These are phyloP conservation scores for Sinohyriopsis cumingii DNA, from an alignment of 2,888 invertebrate genomes.

Conservation along the genomic window DNA sequence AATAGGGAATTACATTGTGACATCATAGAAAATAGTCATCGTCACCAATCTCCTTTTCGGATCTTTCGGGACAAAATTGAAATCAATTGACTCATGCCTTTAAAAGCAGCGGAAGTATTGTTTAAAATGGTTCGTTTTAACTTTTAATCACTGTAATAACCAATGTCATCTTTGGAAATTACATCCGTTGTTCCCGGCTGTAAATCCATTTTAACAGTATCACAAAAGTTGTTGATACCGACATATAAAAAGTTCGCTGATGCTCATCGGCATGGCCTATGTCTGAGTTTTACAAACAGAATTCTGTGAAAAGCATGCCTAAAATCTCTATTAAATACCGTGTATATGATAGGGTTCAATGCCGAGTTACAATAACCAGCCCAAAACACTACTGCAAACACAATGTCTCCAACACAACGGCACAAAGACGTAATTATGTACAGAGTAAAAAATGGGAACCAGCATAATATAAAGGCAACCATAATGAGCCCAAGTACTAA, in stretches of 20 bases:
- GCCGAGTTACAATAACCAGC: slow-evolving; percentile 97
- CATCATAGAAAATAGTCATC: too few species aligned
- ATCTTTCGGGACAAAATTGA: too few species aligned
- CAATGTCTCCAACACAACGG: slow-evolving; percentile 60
- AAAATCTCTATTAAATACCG: slow-evolving; percentile 98
- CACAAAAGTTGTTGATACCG: too few species aligned
- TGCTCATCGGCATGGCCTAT: background rate
- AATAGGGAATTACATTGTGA: too few species aligned
- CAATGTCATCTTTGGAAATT: too few species aligned
- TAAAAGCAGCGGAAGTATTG: too few species aligned
- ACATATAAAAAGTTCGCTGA: background rate
- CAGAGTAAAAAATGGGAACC: slow-evolving; percentile 94
- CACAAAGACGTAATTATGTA: slow-evolving; percentile 72
- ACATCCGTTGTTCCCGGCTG: too few species aligned
- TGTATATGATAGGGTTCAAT: slow-evolving; percentile 92
- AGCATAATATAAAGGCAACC: slow-evolving; percentile 98
- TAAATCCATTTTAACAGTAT: too few species aligned
- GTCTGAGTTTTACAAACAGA: slow-evolving; percentile 75
- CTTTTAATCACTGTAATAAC: too few species aligned
- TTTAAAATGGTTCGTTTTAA: too few species aligned
- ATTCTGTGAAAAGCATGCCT: slow-evolving; percentile 95
- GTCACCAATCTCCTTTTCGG: too few species aligned
- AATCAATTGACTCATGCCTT: too few species aligned
- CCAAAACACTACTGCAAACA: slow-evolving; percentile 95
- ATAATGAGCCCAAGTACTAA: slow-evolving; percentile 97